These are phyloP conservation scores for Chelon auratus DNA, from an alignment of 2,797 vertebrate species.

Conservation along the genomic window DNA sequence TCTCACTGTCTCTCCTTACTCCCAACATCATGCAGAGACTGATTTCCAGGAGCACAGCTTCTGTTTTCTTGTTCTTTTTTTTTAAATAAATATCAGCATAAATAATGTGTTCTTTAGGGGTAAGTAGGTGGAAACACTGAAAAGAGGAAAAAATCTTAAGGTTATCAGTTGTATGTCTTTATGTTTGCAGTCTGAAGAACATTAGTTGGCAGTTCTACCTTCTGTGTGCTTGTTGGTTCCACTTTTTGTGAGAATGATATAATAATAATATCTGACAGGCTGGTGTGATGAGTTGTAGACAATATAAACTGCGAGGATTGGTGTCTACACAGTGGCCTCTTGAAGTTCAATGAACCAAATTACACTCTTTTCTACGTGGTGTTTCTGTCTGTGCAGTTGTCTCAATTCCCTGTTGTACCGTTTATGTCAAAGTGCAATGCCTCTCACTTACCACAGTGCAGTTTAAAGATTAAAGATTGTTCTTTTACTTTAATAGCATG, in stretches of 20 bases:
- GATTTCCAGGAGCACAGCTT: constrained; percentile 70
- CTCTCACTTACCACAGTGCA: constrained; percentile 1
- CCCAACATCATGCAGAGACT: constrained; percentile 77
- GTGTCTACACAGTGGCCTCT: constrained; percentile 20
- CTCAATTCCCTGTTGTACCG: constrained; percentile 18
- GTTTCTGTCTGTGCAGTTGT: constrained; percentile 12
- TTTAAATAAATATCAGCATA: constrained; percentile 53
- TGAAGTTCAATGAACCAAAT: neutral
- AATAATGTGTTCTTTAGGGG: constrained; percentile 48
- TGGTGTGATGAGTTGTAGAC: neutral
- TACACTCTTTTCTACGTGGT: neutral
- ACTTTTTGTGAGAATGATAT: constrained; percentile 13
- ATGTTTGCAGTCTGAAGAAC: constrained; percentile 50
- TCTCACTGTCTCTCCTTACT: constrained; percentile 74
- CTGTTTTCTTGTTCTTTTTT: constrained; percentile 52
- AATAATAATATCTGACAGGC: constrained; percentile 18
- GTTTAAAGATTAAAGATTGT: neutral
- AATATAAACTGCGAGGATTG: neutral
- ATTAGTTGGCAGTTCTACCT: constrained; percentile 17
- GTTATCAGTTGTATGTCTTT: constrained; percentile 35
- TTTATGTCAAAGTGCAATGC: constrained; percentile 15
- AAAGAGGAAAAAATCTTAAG: constrained; percentile 19
- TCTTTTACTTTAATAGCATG: neutral
- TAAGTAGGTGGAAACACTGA: constrained; percentile 31
- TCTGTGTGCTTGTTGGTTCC: constrained; percentile 20